phyloP scores from a whole-genome alignment of 2,797 vertebrate species.

The Lagocephalus sceleratus region DNA sequence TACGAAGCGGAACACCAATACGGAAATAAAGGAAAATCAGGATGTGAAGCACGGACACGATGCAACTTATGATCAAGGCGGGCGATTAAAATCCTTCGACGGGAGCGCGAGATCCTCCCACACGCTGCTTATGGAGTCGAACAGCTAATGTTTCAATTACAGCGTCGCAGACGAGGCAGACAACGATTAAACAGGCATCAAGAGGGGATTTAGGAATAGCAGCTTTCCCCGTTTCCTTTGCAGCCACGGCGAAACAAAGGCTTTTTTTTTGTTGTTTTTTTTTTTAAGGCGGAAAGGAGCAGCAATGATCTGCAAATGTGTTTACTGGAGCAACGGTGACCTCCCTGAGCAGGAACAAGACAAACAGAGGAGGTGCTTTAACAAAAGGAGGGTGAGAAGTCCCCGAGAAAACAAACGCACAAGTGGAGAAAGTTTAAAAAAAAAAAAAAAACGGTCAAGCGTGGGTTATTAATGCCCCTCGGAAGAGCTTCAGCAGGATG shows the following conservation, averaged over 20 bases:
- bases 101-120: slow-evolving; percentile 50
- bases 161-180: slow-evolving; percentile 63
- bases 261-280: slow-evolving; percentile 42
- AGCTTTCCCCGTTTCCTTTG: slow-evolving; percentile 10
- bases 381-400: no score
- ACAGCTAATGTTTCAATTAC: slow-evolving; percentile 76
- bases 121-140: slow-evolving; percentile 54
- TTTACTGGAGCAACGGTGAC: slow-evolving; percentile 44
- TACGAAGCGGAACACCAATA: no score
- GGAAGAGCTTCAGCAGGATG: no score
- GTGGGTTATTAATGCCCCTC: no score
- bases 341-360: not conserved
- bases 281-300: slow-evolving; percentile 17
- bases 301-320: slow-evolving; percentile 40
- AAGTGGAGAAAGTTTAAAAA: no score
- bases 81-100: slow-evolving; percentile 64
- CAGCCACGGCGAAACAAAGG: slow-evolving; percentile 51
- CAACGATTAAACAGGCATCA: slow-evolving; percentile 65
- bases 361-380: no score
- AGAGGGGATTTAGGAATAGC: slow-evolving; percentile 70
- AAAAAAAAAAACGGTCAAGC: no score
- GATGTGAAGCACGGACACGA: slow-evolving; percentile 25
- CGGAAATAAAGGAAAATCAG: not conserved
- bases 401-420: no score
- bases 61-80: slow-evolving; percentile 44